These are phyloP conservation scores for Neostethus bicornis DNA, from an alignment of 2,797 vertebrate genomes.

Conservation along the genomic window DNA sequence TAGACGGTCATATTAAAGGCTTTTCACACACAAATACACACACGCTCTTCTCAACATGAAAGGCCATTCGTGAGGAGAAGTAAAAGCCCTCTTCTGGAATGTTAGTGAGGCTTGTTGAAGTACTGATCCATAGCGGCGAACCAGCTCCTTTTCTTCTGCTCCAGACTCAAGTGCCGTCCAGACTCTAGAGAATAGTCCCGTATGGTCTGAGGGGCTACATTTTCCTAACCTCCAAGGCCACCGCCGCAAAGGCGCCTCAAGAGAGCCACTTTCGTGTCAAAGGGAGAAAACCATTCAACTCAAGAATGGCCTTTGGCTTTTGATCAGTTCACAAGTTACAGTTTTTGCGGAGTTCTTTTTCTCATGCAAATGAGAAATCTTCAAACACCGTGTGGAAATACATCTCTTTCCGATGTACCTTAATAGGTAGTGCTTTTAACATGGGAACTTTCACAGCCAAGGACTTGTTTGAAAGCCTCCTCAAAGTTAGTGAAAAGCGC, in stretches of 20 bases:
- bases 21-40: constrained; percentile 35
- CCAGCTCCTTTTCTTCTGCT: constrained; percentile 66
- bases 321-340: constrained; percentile 89
- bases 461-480: constrained; percentile 74
- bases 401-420: constrained; percentile 77
- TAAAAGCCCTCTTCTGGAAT: constrained; percentile 77
- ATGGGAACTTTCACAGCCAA: constrained; percentile 79
- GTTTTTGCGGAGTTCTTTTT: constrained; percentile 78
- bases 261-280: constrained; percentile 84
- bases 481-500: constrained; percentile 70
- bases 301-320: constrained; percentile 78
- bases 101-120: constrained; percentile 70
- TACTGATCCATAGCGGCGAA: constrained; percentile 66
- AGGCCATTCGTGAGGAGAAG: constrained; percentile 60
- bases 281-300: constrained; percentile 80
- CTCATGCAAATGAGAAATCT: constrained; percentile 83
- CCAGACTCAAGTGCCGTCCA: constrained; percentile 75
- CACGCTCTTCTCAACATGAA: constrained; percentile 65
- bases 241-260: constrained; percentile 77
- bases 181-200: constrained; percentile 73
- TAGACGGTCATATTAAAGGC: constrained; percentile 22
- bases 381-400: constrained; percentile 81
- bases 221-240: constrained; percentile 85
- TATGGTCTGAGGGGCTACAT: constrained; percentile 76
- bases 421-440: constrained; percentile 78